Conservation (phyloP, 64 coral and sea anemone genomes). For the Actinia tenebrosa region DNA sequence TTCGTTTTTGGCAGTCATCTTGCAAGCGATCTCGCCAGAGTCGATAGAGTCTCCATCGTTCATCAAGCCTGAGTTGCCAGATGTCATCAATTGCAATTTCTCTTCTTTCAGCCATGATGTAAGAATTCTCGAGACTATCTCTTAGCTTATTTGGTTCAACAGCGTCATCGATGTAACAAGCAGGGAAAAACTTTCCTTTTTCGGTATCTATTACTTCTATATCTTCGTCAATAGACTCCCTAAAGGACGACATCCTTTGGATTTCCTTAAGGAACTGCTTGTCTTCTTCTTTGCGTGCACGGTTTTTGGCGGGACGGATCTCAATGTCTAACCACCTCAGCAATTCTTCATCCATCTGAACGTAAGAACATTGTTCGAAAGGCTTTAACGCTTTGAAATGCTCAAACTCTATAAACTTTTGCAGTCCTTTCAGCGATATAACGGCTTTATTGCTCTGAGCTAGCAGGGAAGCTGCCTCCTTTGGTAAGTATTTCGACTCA, state of each 20-base stretch:
- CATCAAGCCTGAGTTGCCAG: not conserved
- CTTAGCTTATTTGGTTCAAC: not conserved
- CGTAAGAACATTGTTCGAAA: not conserved
- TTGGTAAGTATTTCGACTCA: not conserved
- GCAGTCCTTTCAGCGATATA: not conserved
- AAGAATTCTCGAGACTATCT: conserved; percentile 3
- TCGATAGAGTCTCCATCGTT: conserved; percentile 64
- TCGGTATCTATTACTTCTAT: not conserved
- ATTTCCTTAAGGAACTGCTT: not conserved
- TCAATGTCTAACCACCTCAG: not conserved
- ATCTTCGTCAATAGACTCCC: conserved; percentile 1
- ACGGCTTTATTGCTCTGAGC: conserved; percentile 1
- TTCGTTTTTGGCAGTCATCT: not conserved
- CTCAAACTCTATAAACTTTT: not conserved
- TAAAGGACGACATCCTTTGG: not conserved
- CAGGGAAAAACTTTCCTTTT: not conserved
- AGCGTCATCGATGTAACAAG: not conserved
- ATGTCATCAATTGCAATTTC: conserved; percentile 11
- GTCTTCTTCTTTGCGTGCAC: not conserved
- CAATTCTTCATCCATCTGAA: not conserved
- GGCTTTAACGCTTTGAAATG: not conserved
- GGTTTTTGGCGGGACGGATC: not conserved
- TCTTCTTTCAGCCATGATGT: not conserved
- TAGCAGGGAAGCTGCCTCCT: not conserved
- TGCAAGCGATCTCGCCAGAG: conserved; percentile 52